phyloP scores from a whole-genome alignment of 2,888 invertebrate species.

The Quadroppia sp. region DNA sequence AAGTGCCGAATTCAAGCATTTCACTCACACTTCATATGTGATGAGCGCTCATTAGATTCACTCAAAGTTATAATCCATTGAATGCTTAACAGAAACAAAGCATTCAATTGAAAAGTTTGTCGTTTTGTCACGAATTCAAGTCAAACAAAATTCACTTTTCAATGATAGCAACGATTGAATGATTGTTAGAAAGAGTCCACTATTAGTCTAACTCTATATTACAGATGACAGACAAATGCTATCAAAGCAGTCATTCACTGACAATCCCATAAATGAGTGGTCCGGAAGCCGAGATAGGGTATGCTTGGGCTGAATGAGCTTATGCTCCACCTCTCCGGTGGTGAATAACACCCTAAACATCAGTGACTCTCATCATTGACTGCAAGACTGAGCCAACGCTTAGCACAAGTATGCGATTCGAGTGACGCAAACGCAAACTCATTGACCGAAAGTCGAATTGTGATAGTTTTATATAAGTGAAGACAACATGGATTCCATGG shows the following conservation, averaged over 20 bases:
- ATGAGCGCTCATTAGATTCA: constrained; percentile 13
- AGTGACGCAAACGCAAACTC: constrained; percentile 37
- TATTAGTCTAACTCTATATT: constrained; percentile 30
- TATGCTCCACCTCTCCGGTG: constrained; percentile 28
- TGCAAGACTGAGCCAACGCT: constrained; percentile 27
- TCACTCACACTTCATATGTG: constrained; percentile 5
- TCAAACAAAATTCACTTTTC: not conserved
- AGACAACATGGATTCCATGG: constrained; percentile 29
- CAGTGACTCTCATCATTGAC: constrained; percentile 32
- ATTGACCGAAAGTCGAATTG: constrained; percentile 30
- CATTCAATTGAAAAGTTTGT: not conserved
- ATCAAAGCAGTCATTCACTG: constrained; percentile 29
- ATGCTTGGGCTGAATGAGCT: constrained; percentile 3
- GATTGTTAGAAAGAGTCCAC: constrained; percentile 24
- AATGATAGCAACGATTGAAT: constrained; percentile 14
- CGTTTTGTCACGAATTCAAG: not conserved
- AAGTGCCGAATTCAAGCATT: constrained; percentile 25
- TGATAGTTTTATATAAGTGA: constrained; percentile 29
- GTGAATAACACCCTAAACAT: constrained; percentile 22
- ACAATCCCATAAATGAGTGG: constrained; percentile 35
- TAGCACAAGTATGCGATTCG: not conserved
- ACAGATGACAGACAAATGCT: constrained; percentile 32
- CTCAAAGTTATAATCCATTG: constrained; percentile 9
- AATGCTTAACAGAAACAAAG: not conserved
- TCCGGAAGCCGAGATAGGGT: constrained; percentile 32